These are phyloP conservation scores for Dufourea novaeangliae DNA, from an alignment of 1,140 invertebrate species.

Conservation along the genomic window DNA sequence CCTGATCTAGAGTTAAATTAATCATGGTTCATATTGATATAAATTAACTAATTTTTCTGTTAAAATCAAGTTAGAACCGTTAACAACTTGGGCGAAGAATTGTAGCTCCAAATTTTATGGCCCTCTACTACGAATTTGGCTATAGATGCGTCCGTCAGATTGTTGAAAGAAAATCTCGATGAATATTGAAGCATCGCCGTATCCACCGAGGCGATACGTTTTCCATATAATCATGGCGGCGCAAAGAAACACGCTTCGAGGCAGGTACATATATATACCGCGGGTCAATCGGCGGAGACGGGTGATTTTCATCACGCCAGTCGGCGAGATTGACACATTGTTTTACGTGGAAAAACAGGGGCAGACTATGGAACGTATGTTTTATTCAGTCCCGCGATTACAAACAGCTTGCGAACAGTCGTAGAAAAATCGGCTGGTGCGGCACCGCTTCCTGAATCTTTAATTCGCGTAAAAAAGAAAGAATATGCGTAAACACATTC, in stretches of 20 bases:
- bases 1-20: no score
- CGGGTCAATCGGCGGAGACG: neutral
- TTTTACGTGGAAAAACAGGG: neutral
- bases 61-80: no score
- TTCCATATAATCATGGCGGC: neutral
- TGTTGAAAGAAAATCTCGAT: neutral
- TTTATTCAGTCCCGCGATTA: neutral
- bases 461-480: neutral
- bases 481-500: neutral
- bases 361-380: neutral
- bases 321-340: neutral
- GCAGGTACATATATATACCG: no score
- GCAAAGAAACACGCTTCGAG: neutral
- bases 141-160: no score
- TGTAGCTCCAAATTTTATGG: no score
- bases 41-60: no score
- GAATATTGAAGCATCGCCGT: neutral
- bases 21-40: no score
- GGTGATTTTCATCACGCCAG: neutral
- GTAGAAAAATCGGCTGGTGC: neutral
- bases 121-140: no score
- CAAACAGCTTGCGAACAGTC: neutral
- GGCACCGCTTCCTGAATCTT: neutral
- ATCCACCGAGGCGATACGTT: neutral
- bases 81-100: no score